These are phyloP conservation scores for Diadegma fenestrale DNA, from an alignment of 2,888 invertebrate genomes.

Conservation along the genomic window DNA sequence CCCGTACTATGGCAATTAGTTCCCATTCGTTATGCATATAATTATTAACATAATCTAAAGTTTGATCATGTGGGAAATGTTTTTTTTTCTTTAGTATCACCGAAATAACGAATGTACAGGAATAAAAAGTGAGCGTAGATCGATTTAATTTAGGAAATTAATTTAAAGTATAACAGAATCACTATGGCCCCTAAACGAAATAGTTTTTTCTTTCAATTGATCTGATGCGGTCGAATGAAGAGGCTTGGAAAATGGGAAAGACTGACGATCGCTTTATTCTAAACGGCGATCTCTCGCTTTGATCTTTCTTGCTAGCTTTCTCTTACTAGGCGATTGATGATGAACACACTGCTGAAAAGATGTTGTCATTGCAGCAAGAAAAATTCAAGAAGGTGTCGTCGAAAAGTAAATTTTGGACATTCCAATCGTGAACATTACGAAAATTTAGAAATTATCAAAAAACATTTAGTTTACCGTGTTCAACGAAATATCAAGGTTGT, in stretches of 20 bases:
- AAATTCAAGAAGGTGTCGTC: too few species aligned
- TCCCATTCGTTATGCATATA: background rate
- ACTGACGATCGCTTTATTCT: conserved; percentile 1
- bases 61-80: background rate
- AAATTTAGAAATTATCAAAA: too few species aligned
- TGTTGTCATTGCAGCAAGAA: too few species aligned
- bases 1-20: background rate
- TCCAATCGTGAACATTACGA: too few species aligned
- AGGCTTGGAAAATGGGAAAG: background rate
- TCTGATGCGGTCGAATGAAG: background rate
- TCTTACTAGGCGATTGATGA: background rate
- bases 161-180: background rate
- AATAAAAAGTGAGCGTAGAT: background rate
- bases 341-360: too few species aligned
- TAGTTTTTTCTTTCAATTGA: background rate
- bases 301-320: background rate
- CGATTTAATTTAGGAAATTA: background rate
- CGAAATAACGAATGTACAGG: background rate
- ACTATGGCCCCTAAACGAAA: background rate
- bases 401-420: too few species aligned
- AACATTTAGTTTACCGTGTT: too few species aligned
- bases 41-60: background rate
- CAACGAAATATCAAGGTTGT: too few species aligned
- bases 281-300: conserved; percentile 1
- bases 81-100: background rate